Conservation (phyloP, 1,140 invertebrate genomes). For the Araneus ventricosus region DNA sequence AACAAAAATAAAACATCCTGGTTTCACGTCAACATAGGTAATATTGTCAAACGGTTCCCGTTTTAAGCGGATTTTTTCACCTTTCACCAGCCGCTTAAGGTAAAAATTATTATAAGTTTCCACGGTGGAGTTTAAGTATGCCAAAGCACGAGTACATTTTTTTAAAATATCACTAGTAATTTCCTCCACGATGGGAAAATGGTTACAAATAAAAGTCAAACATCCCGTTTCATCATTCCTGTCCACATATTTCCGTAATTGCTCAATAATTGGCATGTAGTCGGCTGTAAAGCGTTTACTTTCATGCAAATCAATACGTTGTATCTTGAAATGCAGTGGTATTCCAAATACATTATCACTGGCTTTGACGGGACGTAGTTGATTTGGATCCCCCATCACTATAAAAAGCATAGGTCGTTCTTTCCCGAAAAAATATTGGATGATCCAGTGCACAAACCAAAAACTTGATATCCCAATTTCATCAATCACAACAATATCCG, state of each 20-base stretch:
- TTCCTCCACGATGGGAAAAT: background rate
- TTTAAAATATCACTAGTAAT: background rate
- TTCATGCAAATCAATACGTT: background rate
- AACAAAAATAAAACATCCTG: background rate
- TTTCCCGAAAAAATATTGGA: background rate
- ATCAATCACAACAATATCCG: background rate
- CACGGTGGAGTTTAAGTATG: background rate
- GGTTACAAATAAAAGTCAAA: background rate
- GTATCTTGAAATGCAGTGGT: too few species aligned
- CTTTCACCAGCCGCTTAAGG: background rate
- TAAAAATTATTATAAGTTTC: constrained; percentile 8
- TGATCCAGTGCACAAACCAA: background rate
- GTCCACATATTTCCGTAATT: background rate
- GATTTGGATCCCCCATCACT: background rate
- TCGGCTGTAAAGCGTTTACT: background rate
- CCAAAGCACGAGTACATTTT: background rate
- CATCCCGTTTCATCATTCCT: background rate
- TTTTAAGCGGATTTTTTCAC: background rate
- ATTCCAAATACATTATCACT: background rate
- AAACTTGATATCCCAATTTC: constrained; percentile 13
- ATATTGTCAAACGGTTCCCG: too few species aligned
- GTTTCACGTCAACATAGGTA: background rate
- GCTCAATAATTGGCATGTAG: background rate
- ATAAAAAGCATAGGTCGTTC: background rate
- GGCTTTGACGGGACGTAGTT: background rate